phyloP scores from a whole-genome alignment of 2,113 vertebrate species.

The Tragelaphus scriptus region DNA sequence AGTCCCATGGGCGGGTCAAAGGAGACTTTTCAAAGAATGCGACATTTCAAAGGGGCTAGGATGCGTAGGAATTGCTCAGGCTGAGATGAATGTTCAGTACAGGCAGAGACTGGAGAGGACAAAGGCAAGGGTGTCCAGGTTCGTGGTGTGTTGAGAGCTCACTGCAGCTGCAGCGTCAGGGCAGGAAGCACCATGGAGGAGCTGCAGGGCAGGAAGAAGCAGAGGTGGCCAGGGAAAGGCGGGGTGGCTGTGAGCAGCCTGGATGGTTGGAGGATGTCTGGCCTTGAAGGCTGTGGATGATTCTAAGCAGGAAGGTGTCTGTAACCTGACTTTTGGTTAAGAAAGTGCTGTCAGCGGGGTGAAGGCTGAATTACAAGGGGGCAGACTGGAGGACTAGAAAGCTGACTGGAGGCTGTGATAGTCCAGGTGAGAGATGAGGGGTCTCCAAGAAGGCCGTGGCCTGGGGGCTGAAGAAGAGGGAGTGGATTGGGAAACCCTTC shows the following conservation, averaged over 20 bases:
- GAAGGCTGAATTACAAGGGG: background rate
- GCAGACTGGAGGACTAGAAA: background rate
- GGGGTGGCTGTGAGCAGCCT: background rate
- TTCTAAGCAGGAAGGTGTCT: background rate
- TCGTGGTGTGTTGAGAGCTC: background rate
- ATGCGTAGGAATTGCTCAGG: background rate
- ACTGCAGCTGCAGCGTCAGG: background rate
- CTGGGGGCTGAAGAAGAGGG: background rate
- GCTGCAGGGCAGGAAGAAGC: fast-evolving
- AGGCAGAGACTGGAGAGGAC: background rate
- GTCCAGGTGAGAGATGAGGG: background rate
- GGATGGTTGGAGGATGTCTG: background rate
- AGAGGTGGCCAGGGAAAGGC: background rate
- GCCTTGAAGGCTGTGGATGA: background rate
- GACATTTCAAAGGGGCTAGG: background rate
- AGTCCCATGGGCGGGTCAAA: background rate
- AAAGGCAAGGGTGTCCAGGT: background rate
- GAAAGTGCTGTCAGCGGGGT: background rate
- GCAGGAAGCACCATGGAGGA: background rate
- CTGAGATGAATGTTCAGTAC: background rate
- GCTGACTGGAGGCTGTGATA: background rate
- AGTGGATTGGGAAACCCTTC: background rate
- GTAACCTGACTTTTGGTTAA: background rate
- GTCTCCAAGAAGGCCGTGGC: background rate
- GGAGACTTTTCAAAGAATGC: background rate